Evolutionary conservation across 2,888 invertebrate genomes (phyloP).

Genomic region (Leptinotarsa juncta): DNA sequence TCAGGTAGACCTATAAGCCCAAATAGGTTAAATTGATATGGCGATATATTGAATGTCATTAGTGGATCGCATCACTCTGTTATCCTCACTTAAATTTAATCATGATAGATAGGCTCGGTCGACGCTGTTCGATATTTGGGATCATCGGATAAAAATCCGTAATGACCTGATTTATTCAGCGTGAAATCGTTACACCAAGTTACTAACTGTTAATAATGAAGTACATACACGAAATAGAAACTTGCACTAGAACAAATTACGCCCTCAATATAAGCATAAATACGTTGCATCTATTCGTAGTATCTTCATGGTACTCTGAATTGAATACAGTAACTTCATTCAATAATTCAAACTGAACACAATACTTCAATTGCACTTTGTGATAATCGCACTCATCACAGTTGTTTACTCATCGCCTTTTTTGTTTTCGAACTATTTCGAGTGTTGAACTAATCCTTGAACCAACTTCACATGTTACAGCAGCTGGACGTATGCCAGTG

Average conservation of each 20-base stretch:
- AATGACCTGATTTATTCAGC: conserved; percentile 5
- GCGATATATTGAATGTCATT: conserved; percentile 34
- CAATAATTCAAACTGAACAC: too few relatives aligned
- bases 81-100: conserved; percentile 33
- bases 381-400: too few relatives aligned
- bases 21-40: conserved; percentile 11
- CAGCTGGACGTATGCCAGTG: neutral
- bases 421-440: neutral
- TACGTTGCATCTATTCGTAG: too few relatives aligned
- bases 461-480: neutral
- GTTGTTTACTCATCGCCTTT: too few relatives aligned
- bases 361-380: too few relatives aligned
- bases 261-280: too few relatives aligned
- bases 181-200: conserved; percentile 13
- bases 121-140: conserved; percentile 25
- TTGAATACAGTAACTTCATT: too few relatives aligned
- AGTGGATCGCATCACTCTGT: conserved; percentile 28
- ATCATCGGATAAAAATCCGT: conserved; percentile 21
- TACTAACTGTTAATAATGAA: conserved; percentile 21
- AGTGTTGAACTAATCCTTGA: neutral
- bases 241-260: too few relatives aligned
- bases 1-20: neutral
- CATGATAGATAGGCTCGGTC: conserved; percentile 24
- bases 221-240: too few relatives aligned
- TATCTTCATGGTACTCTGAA: too few relatives aligned